A percentile compares a stretch with the other conserved stretches of the same genome.
Evolutionary conservation across 1,140 invertebrate genomes (phyloP).

Genomic region (Sitobion miscanthi): DNA sequence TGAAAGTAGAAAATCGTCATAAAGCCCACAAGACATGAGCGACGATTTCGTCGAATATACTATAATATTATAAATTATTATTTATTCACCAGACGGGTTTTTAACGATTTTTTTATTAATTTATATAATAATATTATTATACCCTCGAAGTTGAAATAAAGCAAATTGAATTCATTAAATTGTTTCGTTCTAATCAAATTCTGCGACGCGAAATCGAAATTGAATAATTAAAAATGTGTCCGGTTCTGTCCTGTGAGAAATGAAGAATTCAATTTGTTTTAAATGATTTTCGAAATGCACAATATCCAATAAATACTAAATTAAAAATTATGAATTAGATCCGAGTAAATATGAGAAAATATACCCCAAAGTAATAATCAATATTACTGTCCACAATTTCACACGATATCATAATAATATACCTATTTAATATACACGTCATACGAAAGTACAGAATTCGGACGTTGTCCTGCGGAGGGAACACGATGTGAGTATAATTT

Average conservation of each 20-base stretch:
- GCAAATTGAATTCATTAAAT: background rate
- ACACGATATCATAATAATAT: background rate
- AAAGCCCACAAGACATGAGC: no score
- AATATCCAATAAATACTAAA: background rate
- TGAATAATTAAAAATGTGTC: background rate
- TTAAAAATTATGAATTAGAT: background rate
- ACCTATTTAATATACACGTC: no score
- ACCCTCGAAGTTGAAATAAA: background rate
- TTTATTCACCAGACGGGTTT: background rate
- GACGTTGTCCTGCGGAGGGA: background rate
- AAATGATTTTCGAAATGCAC: background rate
- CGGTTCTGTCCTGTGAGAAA: background rate
- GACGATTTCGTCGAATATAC: background rate
- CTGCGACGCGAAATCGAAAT: background rate
- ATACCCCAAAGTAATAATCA: background rate
- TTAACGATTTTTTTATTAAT: slow-evolving; percentile 9
- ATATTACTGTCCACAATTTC: background rate
- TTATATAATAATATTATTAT: background rate
- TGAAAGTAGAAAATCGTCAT: no score
- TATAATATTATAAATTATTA: background rate
- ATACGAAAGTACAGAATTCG: no score
- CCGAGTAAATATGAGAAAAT: background rate
- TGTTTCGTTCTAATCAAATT: background rate
- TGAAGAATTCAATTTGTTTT: background rate
- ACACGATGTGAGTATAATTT: background rate